Percentiles rank a stretch among this genome's conserved stretches.
phyloP scores from a whole-genome alignment of 2,113 vertebrate species.

The Crocuta crocuta region DNA sequence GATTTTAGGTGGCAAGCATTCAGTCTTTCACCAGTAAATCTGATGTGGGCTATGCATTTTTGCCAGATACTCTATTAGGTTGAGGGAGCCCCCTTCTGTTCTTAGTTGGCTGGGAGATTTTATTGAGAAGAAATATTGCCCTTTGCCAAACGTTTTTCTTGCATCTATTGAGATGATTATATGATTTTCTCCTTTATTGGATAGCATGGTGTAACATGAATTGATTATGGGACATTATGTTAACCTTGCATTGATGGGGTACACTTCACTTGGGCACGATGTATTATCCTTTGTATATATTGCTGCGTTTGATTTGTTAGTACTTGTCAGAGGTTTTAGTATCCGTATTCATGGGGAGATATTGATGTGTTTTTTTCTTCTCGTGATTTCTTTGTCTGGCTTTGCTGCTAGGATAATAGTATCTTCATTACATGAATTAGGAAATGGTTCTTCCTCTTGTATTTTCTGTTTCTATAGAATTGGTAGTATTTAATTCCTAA shows the following conservation, averaged over 20 bases:
- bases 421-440: neutral
- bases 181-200: neutral
- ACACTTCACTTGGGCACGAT: neutral
- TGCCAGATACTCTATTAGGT: neutral
- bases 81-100: neutral
- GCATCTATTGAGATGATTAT: neutral
- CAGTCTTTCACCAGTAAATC: neutral
- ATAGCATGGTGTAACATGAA: neutral
- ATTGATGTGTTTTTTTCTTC: neutral
- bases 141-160: neutral
- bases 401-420: neutral
- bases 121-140: neutral
- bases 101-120: neutral
- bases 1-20: neutral
- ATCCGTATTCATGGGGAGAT: neutral
- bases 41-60: neutral
- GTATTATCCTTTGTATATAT: neutral
- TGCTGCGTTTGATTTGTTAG: neutral
- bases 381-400: neutral
- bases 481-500: neutral
- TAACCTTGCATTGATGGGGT: neutral
- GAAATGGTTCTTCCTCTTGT: neutral
- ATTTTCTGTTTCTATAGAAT: neutral
- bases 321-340: neutral
- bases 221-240: neutral